Conservation (phyloP, 2,888 invertebrate species). For the Itoplectis maculator region DNA sequence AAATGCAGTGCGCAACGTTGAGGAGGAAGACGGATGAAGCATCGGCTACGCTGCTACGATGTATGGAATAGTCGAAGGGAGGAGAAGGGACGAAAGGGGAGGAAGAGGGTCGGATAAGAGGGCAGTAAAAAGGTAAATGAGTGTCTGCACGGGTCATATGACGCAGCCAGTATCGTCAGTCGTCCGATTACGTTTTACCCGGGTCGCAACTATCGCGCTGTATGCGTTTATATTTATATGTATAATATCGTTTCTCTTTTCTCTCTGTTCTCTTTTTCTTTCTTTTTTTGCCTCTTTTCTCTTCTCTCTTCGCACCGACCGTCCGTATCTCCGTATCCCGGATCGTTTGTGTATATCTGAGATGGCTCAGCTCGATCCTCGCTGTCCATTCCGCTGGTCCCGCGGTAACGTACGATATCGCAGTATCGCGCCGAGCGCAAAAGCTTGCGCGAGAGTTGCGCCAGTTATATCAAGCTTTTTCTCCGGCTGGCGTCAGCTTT, state of each 20-base stretch:
- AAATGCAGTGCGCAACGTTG: neutral
- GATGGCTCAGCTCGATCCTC: slow-evolving; percentile 28
- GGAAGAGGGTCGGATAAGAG: slow-evolving; percentile 26
- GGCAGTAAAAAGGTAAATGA: slow-evolving; percentile 61
- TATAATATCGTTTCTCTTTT: slow-evolving; percentile 18
- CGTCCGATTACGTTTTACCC: slow-evolving; percentile 55
- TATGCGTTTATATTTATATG: neutral
- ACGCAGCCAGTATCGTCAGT: slow-evolving; percentile 60
- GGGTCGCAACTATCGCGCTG: slow-evolving; percentile 8
- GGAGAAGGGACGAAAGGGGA: slow-evolving; percentile 2
- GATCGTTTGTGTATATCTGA: slow-evolving; percentile 37
- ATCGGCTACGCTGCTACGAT: neutral
- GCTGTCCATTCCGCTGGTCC: slow-evolving; percentile 24
- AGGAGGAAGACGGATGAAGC: slow-evolving; percentile 3
- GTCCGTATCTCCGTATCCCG: slow-evolving; percentile 13
- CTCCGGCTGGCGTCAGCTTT: slow-evolving; percentile 38
- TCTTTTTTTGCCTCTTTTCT: no score
- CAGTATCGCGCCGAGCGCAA: slow-evolving; percentile 23
- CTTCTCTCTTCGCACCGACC: no score
- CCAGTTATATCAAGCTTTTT: slow-evolving; percentile 42
- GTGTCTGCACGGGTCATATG: slow-evolving; percentile 59
- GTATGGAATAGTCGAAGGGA: neutral
- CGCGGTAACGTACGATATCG: slow-evolving; percentile 33
- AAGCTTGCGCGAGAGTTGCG: slow-evolving; percentile 14
- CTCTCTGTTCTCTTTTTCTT: neutral